Conservation (phyloP, 2,888 invertebrate species). For the Pecten maximus region DNA sequence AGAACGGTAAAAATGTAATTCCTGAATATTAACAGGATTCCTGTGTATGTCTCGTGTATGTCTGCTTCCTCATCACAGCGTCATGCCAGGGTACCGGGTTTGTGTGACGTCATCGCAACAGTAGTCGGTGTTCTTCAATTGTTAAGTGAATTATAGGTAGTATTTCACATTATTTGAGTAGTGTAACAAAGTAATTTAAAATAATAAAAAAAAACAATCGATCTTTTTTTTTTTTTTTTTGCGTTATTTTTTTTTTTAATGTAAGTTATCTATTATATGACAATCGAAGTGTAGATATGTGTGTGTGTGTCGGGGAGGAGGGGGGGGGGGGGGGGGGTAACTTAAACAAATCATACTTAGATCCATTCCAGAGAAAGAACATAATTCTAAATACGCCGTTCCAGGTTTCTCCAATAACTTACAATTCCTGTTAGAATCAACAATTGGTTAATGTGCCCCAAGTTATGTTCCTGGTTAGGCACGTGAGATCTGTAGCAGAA, state of each 20-base stretch:
- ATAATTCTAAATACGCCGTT: not conserved
- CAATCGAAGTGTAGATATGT: no score
- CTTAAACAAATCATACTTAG: no score
- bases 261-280: no score
- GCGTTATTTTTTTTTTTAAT: no score
- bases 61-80: not conserved
- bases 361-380: not conserved
- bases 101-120: not conserved
- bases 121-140: no score
- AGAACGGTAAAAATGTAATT: not conserved
- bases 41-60: not conserved
- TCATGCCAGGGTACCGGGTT: not conserved
- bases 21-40: not conserved
- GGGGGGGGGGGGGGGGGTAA: no score
- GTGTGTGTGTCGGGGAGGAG: no score
- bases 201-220: no score
- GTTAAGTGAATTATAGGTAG: no score
- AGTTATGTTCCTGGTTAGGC: conserved; percentile 1
- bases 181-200: no score
- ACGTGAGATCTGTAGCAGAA: not conserved
- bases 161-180: no score
- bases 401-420: not conserved
- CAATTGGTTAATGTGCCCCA: not conserved
- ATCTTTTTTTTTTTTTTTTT: no score
- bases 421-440: not conserved